phyloP scores from a whole-genome alignment of 2,888 invertebrate species.

The Apocheima hispidaria region DNA sequence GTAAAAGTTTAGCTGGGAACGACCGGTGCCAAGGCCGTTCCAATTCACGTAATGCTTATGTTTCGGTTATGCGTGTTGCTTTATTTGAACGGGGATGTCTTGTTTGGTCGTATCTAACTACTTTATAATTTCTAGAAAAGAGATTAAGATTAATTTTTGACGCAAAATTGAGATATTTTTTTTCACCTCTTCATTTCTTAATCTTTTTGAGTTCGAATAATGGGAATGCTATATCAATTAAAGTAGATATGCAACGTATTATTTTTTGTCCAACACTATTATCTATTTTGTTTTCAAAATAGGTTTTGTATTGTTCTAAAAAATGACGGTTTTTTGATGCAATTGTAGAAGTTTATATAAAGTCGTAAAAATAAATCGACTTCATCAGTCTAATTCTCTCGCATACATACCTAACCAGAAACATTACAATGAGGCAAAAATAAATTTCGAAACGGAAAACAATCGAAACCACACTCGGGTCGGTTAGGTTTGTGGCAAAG shows the following conservation, averaged over 20 bases:
- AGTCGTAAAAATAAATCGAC: neutral
- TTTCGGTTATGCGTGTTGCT: slow-evolving; percentile 13
- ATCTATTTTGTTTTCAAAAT: too few relatives aligned
- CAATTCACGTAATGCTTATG: slow-evolving; percentile 29
- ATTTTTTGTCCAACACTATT: too few relatives aligned
- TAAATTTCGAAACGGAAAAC: slow-evolving; percentile 40
- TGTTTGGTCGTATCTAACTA: neutral
- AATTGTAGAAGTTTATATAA: too few relatives aligned
- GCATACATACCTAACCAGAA: slow-evolving; percentile 8
- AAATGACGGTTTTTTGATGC: too few relatives aligned
- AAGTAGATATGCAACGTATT: too few relatives aligned
- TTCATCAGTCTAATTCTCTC: slow-evolving; percentile 1
- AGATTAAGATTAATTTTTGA: too few relatives aligned
- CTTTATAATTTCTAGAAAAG: too few relatives aligned
- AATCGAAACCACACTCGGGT: slow-evolving; percentile 49
- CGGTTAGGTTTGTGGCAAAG: slow-evolving; percentile 68
- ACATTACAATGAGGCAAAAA: slow-evolving; percentile 12
- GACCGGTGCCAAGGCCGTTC: slow-evolving; percentile 25
- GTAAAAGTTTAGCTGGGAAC: slow-evolving; percentile 25
- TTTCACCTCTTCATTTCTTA: too few relatives aligned
- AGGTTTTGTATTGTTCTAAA: too few relatives aligned
- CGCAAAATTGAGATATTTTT: too few relatives aligned
- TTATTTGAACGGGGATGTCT: slow-evolving; percentile 7
- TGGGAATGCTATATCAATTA: too few relatives aligned
- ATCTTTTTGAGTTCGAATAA: too few relatives aligned